These are phyloP conservation scores for Atrina japonica DNA, from an alignment of 2,888 invertebrate species.

Conservation along the genomic window DNA sequence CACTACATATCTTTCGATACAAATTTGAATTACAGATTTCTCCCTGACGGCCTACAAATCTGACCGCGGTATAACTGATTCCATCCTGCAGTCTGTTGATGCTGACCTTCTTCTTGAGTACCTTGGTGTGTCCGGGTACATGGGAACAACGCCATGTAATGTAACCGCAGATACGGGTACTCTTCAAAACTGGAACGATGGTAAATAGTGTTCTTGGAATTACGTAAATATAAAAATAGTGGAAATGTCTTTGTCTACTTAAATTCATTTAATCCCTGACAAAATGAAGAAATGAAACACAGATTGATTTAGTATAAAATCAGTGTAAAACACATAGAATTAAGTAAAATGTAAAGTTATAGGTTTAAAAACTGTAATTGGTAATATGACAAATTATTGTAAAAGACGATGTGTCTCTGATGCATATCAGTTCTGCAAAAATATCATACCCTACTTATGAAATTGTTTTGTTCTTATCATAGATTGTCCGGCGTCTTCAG, in stretches of 20 bases:
- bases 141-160: conserved; percentile 19
- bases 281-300: too few relatives aligned
- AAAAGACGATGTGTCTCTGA: too few relatives aligned
- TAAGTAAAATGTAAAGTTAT: too few relatives aligned
- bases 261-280: too few relatives aligned
- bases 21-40: conserved; percentile 38
- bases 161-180: neutral
- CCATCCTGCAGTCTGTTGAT: conserved; percentile 5
- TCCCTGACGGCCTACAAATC: conserved; percentile 30
- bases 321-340: too few relatives aligned
- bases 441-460: too few relatives aligned
- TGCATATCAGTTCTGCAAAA: too few relatives aligned
- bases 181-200: conserved; percentile 29
- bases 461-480: too few relatives aligned
- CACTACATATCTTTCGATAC: too few relatives aligned
- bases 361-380: too few relatives aligned
- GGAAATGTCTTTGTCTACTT: neutral
- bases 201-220: conserved; percentile 19
- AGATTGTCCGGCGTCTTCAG: neutral
- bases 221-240: neutral
- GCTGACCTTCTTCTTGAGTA: conserved; percentile 36
- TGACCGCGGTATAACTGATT: conserved; percentile 2
- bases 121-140: conserved; percentile 36
- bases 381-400: too few relatives aligned
- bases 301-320: too few relatives aligned